Base-by-base conservation (phyloP, 2,113 vertebrate genomes). In the Siniperca knerii region DNA sequence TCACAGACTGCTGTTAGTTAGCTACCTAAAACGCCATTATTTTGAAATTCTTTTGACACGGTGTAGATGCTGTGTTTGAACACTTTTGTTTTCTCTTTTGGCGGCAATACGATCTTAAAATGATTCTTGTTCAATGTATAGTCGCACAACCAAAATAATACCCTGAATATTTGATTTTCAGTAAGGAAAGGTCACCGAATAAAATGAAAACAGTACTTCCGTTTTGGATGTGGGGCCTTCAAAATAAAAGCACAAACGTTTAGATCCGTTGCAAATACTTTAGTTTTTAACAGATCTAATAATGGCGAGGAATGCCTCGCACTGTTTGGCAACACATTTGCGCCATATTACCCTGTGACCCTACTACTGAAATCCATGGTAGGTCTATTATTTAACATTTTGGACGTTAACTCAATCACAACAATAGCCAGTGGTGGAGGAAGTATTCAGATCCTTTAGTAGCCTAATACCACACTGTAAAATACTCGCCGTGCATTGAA, bases 131-230 rank as follows among this genome's bases (percentile, higher is more conserved):
- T 54, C 5, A 13, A 3, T 3, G n/a, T n/a, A n/a, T 42, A 1
- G 21, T 1, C 4, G 18, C 3, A n/a, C 25, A 44, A 35, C 12
- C 5, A 16, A 60, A 42, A 46, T 7, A 74, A 29, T 18, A 18
- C 8, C 4, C 9, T 8, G 8, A 58, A 18, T 40, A 12, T 29
- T 46, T 33, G 0, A 7, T 12, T 21, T 21, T 21, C 6, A 0
- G 4, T 4, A 16, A 7, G 37, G 6, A 9, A 12, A 3, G 0
- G 2, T 35, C 21, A 2, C 5, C 1, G 9, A 48, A 61, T 21
- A 6, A 50, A 10, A 52, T 8, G 0, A 69, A 11, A 48, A 37
- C 23, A 13, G n/a, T 0, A 64, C 58, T 54, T 79, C 66, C 23
- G 33, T n/a, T 70, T 35, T 37, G 16, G 48, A 18, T 0, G 46